Percentiles rank a stretch among this genome's conserved stretches.
Conservation (phyloP, 2,113 vertebrate species). For the Paracanthobrama guichenoti region DNA sequence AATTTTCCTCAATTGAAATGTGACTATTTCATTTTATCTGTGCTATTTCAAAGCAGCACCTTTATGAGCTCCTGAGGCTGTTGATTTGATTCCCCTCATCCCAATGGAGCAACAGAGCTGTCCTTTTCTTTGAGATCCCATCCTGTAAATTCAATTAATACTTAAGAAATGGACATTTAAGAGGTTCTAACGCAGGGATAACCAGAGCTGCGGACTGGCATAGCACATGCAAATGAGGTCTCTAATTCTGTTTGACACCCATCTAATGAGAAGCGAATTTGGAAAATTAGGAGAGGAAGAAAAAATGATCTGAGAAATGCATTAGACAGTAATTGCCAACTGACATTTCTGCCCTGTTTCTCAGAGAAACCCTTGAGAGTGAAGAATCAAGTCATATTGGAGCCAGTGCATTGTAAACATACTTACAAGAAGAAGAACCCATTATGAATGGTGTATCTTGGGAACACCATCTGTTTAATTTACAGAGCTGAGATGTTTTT, state of each 20-base stretch:
- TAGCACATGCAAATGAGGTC: conserved; percentile 63
- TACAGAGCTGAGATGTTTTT: neutral
- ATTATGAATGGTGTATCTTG: neutral
- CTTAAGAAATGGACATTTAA: conserved; percentile 2
- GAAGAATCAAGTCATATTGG: conserved; percentile 30
- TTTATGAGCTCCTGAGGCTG: conserved; percentile 16
- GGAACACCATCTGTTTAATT: conserved; percentile 15
- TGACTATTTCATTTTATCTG: conserved; percentile 37
- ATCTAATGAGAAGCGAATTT: conserved; percentile 73
- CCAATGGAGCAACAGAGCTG: conserved; percentile 7
- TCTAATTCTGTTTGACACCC: conserved; percentile 70
- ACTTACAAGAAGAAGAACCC: neutral
- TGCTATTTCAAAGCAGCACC: conserved; percentile 33
- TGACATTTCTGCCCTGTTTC: conserved; percentile 54
- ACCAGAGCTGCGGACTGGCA: conserved; percentile 24
- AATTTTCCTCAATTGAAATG: conserved; percentile 18
- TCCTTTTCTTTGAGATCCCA: neutral
- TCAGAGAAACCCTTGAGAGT: conserved; percentile 59
- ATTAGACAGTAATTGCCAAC: conserved; percentile 71
- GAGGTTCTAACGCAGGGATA: conserved; percentile 41
- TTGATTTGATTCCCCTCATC: conserved; percentile 36
- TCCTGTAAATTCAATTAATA: neutral
- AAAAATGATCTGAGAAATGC: conserved; percentile 62
- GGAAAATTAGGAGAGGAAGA: conserved; percentile 65
- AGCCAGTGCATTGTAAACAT: conserved; percentile 6